Evolutionary conservation across 2,888 invertebrate species (phyloP), one percentile per base, ranked within the genome.

Genomic region (Hypomecis atomaria): DNA sequence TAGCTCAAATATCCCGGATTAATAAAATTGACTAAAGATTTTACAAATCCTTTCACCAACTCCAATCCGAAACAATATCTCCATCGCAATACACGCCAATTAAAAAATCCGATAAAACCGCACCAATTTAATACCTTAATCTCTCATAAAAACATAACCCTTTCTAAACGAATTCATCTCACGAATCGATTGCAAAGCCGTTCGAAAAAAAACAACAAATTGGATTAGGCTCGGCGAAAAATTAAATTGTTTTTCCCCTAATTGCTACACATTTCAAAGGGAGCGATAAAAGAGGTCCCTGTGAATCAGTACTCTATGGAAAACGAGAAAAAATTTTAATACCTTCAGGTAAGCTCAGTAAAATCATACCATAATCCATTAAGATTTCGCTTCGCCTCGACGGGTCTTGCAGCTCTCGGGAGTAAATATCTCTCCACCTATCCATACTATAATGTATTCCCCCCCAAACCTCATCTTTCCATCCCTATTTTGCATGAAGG

Each of bases 281-380:
- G 77, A 77, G 70, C 71, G 48, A 59, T 59, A 55, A 73, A 77
- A 81, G 77, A 77, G 72, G 73, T 75, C 71, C 70, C 78, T 62
- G 5, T 23, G 62, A 59, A 67, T 85, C 81, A 81, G 82, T 83
- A 79, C 82, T 77, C 75, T 76, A 84, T 78, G 82, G 81, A 84
- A 83, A 83, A 76, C 80, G 70, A 79, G 82, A 84, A 83, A 79
- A 76, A 77, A 6, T 37, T 11, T 11, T 87, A 87, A 85, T 81
- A 84, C 78, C 78, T 73, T 71, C 86, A 89, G 89, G 89, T 89
- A 88, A 86, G 82, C 77, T 82, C 82, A 86, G 87, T 83, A 87
- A 87, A 90, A 92, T 92, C 89, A 88, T 88, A 87, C 79, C 85
- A 89, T 92, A 91, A 92, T 92, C 91, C 92, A 92, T 92, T 92